Base-by-base conservation (phyloP, 1,140 invertebrate genomes). In the Yoshiicerus persimilis region DNA sequence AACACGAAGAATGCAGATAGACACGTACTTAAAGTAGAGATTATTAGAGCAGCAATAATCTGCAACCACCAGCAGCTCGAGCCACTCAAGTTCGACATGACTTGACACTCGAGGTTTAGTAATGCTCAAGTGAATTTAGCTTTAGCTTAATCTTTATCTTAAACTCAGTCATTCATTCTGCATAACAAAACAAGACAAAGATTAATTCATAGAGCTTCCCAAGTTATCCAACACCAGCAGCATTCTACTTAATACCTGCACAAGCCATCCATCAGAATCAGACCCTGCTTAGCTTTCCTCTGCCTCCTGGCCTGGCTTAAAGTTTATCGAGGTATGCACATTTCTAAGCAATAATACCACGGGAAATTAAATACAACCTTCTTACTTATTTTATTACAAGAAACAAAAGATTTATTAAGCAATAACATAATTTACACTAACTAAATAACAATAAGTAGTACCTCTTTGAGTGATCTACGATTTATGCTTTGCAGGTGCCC, bases 101-200 rank as follows among this genome's bases (percentile, higher is more conserved):
- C 75, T 80, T 80, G 75, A 80, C 75, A 80, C 75, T 80, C 75
- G 75, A 80, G 75, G 75, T 80, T 80, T 80, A 80, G 75, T 36
- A 80, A 80, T 80, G 75, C 75, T 80, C 75, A 80, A 80, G 34
- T 80, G 34, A 80, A 38, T 38, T 36, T 80, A 80, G 32, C 75
- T 36, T 36, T 16, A 75, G 70, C 70, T 75, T 13, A 30, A 75
- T 75, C 70, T 75, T 38, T 34, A n/a, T 70, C 66, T 80, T 80
- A 80, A 13, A 27, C 64, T 30, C 25, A 30, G 64, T 70, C 64
- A 27, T 6, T 27, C 23, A 27, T 16, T 25, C 23, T 16, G 13
- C 23, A 11, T 30, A 70, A 70, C 16, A 70, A 70, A 30, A 70
- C 64, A 56, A 70, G 64, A 70, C 27, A 70, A 25, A 70, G 64